Evolutionary conservation across 2,797 vertebrate species (phyloP).

Genomic region (Pseudochirops corinnae): DNA sequence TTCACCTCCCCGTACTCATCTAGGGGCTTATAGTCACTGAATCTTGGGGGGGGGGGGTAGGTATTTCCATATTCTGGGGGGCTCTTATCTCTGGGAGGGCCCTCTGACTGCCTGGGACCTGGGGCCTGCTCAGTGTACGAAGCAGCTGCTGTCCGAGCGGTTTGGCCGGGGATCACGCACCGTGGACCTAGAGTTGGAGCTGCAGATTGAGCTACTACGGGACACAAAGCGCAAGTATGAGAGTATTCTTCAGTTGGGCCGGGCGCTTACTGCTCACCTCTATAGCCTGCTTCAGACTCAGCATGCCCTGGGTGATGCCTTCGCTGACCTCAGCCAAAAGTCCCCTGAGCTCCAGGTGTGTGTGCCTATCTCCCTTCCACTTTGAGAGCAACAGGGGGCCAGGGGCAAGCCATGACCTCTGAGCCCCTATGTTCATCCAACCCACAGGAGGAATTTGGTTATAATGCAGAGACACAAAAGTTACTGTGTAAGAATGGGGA

Average conservation of each 20-base stretch:
- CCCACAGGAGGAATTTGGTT: constrained; percentile 96
- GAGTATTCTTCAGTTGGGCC: constrained; percentile 91
- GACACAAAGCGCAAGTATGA: constrained; percentile 98
- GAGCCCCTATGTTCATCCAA: constrained; percentile 49
- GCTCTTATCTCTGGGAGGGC: background rate
- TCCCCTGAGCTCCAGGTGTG: constrained; percentile 96
- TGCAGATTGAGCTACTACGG: constrained; percentile 95
- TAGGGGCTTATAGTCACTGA: constrained; percentile 37
- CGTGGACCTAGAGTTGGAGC: constrained; percentile 96
- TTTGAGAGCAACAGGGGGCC: constrained; percentile 73
- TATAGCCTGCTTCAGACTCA: constrained; percentile 97
- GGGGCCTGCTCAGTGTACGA: constrained; percentile 90
- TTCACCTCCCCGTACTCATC: constrained; percentile 40
- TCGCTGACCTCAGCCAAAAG: constrained; percentile 98
- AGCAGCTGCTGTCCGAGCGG: constrained; percentile 95
- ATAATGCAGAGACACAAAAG: constrained; percentile 97
- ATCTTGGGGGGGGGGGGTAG: background rate
- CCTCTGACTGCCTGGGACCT: background rate
- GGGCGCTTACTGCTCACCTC: constrained; percentile 92
- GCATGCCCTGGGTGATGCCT: constrained; percentile 95
- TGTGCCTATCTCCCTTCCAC: constrained; percentile 70
- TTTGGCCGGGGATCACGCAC: constrained; percentile 96
- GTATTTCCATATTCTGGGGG: background rate
- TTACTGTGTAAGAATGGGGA: constrained; percentile 97
- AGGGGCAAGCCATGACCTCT: constrained; percentile 49